Percentiles rank a stretch among this genome's conserved stretches.
These are phyloP conservation scores for Carlito syrichta DNA, from an alignment of 2,113 vertebrate species.

Conservation along the genomic window DNA sequence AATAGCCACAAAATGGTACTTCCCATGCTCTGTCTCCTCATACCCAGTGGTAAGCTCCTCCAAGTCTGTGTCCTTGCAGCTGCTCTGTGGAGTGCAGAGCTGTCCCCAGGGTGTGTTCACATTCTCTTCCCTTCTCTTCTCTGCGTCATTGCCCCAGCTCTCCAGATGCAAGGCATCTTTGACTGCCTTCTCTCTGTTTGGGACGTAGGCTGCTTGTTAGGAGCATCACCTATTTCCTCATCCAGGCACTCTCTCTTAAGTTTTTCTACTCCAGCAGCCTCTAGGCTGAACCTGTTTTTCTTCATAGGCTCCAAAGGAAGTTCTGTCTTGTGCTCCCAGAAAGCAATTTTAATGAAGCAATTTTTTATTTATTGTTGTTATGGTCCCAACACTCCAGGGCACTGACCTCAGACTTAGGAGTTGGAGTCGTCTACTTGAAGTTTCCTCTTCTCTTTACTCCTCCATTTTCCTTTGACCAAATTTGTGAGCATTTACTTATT, in stretches of 20 bases:
- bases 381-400: accelerated
- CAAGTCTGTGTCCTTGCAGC: background rate
- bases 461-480: background rate
- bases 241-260: background rate
- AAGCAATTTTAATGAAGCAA: background rate
- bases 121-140: background rate
- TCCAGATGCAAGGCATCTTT: background rate
- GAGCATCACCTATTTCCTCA: background rate
- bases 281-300: background rate
- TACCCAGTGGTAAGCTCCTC: background rate
- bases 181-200: background rate
- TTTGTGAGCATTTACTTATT: background rate
- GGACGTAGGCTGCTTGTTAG: background rate
- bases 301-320: background rate
- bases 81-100: accelerated
- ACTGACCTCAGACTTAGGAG: background rate
- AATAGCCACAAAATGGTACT: background rate
- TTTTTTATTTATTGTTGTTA: background rate
- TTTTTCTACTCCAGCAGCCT: background rate
- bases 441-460: background rate
- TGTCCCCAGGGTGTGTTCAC: accelerated
- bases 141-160: background rate
- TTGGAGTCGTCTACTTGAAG: background rate
- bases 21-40: background rate
- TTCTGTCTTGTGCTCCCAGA: background rate